phyloP scores from a whole-genome alignment of 2,888 invertebrate species.

The Miltochrista miniata region DNA sequence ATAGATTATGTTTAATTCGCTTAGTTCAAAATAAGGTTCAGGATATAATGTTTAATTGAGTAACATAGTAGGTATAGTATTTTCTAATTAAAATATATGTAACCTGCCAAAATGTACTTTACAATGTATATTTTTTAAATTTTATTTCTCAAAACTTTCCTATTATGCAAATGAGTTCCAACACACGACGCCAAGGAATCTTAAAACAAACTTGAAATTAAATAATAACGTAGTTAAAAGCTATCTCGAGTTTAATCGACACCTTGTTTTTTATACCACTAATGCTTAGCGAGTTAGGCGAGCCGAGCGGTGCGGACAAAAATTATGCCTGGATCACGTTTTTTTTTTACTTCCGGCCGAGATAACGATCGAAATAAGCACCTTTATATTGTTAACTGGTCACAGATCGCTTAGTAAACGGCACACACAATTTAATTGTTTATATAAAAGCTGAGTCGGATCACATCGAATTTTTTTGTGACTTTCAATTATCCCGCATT shows the following conservation, averaged over 20 bases:
- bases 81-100: too few species aligned
- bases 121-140: too few species aligned
- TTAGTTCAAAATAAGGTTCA: too few species aligned
- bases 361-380: constrained; percentile 75
- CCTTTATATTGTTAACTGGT: constrained; percentile 72
- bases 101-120: too few species aligned
- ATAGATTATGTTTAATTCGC: too few species aligned
- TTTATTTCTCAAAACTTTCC: constrained; percentile 30
- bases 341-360: constrained; percentile 72
- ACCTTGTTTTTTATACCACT: constrained; percentile 72
- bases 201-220: constrained; percentile 66
- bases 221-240: constrained; percentile 68
- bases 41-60: too few species aligned
- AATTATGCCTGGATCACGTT: constrained; percentile 72
- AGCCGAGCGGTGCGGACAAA: constrained; percentile 57
- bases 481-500: constrained; percentile 73
- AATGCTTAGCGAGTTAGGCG: constrained; percentile 61
- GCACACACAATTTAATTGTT: constrained; percentile 54
- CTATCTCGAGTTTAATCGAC: constrained; percentile 74
- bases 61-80: too few species aligned
- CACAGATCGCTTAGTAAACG: constrained; percentile 64
- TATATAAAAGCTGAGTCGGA: constrained; percentile 44
- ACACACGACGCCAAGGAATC: constrained; percentile 46
- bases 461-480: constrained; percentile 46
- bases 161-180: constrained; percentile 42